Evolutionary conservation across 2,888 invertebrate genomes (phyloP), one percentile per base, ranked within the genome.

Genomic region (Lobophora halterata): DNA sequence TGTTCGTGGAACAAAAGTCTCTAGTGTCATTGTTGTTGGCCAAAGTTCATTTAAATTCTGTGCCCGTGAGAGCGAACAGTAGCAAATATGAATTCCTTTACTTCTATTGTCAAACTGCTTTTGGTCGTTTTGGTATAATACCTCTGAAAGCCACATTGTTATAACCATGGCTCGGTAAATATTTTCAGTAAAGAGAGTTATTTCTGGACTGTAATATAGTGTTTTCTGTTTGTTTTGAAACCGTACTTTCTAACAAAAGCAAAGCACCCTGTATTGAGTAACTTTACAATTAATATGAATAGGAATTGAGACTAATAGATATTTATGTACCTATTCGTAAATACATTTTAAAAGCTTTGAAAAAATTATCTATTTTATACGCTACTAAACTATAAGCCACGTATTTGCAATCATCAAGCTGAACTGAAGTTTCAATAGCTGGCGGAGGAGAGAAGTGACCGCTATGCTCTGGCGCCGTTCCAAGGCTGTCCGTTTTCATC

Each of bases 1-100:
- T 83, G 86, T 85, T 81, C 79, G 63, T 69, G 70, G 76, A 81
- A 87, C 85, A 86, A 86, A 81, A 80, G 82, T 79, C 73, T 70
- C 71, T 69, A 76, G 79, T 83, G 80, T 83, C 83, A 85, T 85
- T 83, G 81, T 83, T 80, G 83, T 79, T 79, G 78, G 79, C 77
- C 79, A 83, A 82, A 85, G 86, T 85, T 85, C 83, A 85, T 86
- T 86, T 85, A 81, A 82, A 85, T 85, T 85, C 83, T 71, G 71
- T 61, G 70, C 74, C 77, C 74, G 80, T 80, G 79, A 82, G 81
- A 79, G 79, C 69, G 76, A 81, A 82, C 83, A 76, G 82, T 82
- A 75, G 80, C 82, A 82, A 85, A 83, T 86, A 82, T 83, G 83
- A 83, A 82, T 83, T 81, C 79, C 79, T 80, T 79, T 79, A 76